Percentiles rank a stretch among this genome's conserved stretches.
Conservation (phyloP, 2,888 invertebrate species). For the Mesopsocus fuscifrons region DNA sequence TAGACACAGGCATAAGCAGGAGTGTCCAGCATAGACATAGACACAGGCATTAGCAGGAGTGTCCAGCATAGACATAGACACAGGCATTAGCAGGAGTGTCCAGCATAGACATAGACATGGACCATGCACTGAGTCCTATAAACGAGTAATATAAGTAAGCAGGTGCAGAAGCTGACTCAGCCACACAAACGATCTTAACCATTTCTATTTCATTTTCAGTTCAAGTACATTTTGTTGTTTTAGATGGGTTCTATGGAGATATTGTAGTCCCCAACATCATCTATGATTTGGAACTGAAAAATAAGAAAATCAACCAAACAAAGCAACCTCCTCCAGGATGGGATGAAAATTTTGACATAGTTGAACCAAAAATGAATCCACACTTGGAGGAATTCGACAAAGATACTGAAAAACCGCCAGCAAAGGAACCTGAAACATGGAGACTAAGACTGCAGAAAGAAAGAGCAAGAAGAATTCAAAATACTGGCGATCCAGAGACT, state of each 20-base stretch:
- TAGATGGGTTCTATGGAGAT: conserved; percentile 68
- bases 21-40: no score
- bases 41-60: no score
- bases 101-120: no score
- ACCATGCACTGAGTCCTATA: no score
- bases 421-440: conserved; percentile 12
- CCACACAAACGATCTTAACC: no score
- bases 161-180: no score
- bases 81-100: no score
- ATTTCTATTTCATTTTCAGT: no score
- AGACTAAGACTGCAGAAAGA: conserved; percentile 12
- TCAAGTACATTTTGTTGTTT: conserved; percentile 27
- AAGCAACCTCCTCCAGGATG: conserved; percentile 66
- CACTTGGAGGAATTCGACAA: conserved; percentile 11
- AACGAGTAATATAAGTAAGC: no score
- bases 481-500: conserved; percentile 1
- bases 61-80: no score
- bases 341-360: no score
- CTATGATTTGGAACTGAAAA: conserved; percentile 21
- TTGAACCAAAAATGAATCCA: conserved; percentile 1
- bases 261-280: conserved; percentile 52
- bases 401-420: conserved; percentile 11
- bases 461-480: conserved; percentile 11
- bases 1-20: no score
- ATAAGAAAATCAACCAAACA: conserved; percentile 3